Conservation (phyloP, 2,113 vertebrate species). For the Neotoma lepida region DNA sequence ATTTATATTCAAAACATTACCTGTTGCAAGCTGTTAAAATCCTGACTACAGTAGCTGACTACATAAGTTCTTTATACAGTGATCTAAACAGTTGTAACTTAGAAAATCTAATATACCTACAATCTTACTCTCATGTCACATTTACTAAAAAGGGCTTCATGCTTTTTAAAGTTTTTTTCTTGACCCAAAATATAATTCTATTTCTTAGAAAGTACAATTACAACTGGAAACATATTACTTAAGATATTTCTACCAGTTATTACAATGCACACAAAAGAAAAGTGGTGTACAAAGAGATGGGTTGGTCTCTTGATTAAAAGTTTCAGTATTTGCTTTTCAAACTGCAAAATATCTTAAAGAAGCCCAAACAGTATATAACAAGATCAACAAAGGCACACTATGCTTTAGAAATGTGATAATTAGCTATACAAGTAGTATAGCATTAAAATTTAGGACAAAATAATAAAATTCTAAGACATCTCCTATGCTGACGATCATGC, state of each 20-base stretch:
- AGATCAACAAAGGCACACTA: constrained; percentile 84
- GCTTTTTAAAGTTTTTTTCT: constrained; percentile 64
- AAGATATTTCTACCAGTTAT: constrained; percentile 83
- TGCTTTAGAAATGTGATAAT: constrained; percentile 83
- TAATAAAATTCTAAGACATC: constrained; percentile 85
- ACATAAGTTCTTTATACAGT: constrained; percentile 80
- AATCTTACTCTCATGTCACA: constrained; percentile 78
- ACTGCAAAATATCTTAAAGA: constrained; percentile 84
- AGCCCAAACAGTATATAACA: constrained; percentile 84
- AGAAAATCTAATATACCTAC: constrained; percentile 83
- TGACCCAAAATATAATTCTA: constrained; percentile 79
- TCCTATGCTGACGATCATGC: constrained; percentile 90
- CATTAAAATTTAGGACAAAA: constrained; percentile 81
- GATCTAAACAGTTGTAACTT: constrained; percentile 83
- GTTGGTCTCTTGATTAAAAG: constrained; percentile 83
- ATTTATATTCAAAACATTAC: constrained; percentile 92
- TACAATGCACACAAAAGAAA: constrained; percentile 85
- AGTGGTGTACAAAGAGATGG: constrained; percentile 83
- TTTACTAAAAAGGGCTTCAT: constrained; percentile 86
- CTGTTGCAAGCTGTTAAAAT: constrained; percentile 88
- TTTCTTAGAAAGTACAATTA: constrained; percentile 80
- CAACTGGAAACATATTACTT: constrained; percentile 81
- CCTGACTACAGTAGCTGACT: constrained; percentile 87
- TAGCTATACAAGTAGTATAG: constrained; percentile 86
- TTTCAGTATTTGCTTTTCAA: constrained; percentile 76